These are phyloP conservation scores for Agrotis exclamationis DNA, from an alignment of 2,888 invertebrate genomes.

Conservation along the genomic window DNA sequence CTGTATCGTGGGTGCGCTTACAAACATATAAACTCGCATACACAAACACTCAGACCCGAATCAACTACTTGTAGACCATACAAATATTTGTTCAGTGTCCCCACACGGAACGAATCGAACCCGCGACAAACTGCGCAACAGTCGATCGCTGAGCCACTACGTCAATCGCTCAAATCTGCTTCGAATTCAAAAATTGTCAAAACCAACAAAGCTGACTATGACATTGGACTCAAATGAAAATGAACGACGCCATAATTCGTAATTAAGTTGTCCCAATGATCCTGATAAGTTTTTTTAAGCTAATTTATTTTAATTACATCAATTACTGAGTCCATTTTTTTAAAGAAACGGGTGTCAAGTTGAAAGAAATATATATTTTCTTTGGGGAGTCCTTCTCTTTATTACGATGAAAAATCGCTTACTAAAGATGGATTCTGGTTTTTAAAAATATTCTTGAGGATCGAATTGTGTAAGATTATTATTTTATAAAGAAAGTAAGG, in stretches of 20 bases:
- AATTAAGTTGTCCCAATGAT: slow-evolving; percentile 47
- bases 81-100: too few species aligned
- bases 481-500: slow-evolving; percentile 17
- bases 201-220: background rate
- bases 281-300: slow-evolving; percentile 45
- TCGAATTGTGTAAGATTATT: slow-evolving; percentile 17
- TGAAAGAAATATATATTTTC: slow-evolving; percentile 29
- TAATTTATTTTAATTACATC: slow-evolving; percentile 52
- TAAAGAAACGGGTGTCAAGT: slow-evolving; percentile 24
- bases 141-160: too few species aligned
- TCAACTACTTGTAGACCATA: too few species aligned
- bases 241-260: slow-evolving; percentile 45
- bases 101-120: too few species aligned
- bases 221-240: slow-evolving; percentile 20
- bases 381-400: slow-evolving; percentile 12
- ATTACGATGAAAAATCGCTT: slow-evolving; percentile 24
- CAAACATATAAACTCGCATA: too few species aligned
- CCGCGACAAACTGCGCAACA: too few species aligned
- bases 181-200: background rate
- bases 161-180: background rate
- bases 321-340: slow-evolving; percentile 38
- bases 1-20: too few species aligned
- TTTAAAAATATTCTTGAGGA: slow-evolving; percentile 8
- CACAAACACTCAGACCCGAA: too few species aligned
- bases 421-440: background rate